These are phyloP conservation scores for Rhabdomys dilectus DNA, from an alignment of 2,113 vertebrate genomes.

Conservation along the genomic window DNA sequence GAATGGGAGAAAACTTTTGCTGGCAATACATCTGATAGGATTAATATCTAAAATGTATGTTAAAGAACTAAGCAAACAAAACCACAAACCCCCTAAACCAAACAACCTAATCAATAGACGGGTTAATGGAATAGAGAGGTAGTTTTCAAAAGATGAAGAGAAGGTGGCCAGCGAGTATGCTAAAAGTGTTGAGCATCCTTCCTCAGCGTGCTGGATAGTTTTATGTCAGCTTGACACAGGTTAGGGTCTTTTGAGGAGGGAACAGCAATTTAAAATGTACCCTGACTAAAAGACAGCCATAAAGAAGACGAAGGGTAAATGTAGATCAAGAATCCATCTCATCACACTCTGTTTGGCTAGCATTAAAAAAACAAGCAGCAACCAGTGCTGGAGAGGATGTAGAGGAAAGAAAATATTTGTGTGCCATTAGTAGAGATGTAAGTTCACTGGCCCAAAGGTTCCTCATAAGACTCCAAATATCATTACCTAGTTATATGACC, in stretches of 20 bases:
- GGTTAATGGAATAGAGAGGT: background rate
- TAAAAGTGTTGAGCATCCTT: background rate
- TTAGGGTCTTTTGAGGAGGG: background rate
- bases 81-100: no score
- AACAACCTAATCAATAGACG: background rate
- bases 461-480: background rate
- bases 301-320: background rate
- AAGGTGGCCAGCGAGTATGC: background rate
- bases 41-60: background rate
- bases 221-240: background rate
- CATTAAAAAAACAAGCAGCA: background rate
- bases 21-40: background rate
- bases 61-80: background rate
- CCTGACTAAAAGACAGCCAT: background rate
- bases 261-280: background rate
- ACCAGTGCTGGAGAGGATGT: background rate
- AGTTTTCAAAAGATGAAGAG: background rate
- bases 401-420: background rate
- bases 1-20: background rate
- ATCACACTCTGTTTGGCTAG: background rate
- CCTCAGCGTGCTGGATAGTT: no score
- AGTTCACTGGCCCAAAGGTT: background rate
- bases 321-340: background rate
- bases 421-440: background rate
- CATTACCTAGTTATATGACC: background rate